Percentiles rank a stretch among this genome's conserved stretches.
Conservation (phyloP, 2,113 vertebrate species). For the Chamaetylas fuelleborni region DNA sequence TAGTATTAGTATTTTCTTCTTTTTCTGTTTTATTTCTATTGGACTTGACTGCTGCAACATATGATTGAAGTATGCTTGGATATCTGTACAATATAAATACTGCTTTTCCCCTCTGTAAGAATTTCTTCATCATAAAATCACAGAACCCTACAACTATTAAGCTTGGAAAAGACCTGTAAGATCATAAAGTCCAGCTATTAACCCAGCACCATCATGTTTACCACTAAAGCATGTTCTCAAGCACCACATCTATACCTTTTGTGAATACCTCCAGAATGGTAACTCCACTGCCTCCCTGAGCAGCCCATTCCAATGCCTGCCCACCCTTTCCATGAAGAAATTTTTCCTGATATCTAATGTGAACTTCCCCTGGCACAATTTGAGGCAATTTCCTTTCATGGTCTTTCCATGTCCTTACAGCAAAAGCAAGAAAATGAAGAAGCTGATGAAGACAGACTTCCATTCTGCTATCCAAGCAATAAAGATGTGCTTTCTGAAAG, state of each 20-base stretch:
- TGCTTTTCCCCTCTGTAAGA: background rate
- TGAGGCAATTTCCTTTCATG: background rate
- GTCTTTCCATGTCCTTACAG: background rate
- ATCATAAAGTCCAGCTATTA: background rate
- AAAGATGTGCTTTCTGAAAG: background rate
- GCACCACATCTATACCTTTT: background rate
- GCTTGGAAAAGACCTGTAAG: background rate
- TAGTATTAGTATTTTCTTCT: background rate
- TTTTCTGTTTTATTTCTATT: background rate
- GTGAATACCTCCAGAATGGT: background rate
- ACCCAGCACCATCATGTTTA: background rate
- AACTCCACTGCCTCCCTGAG: background rate
- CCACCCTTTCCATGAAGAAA: background rate
- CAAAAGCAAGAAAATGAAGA: background rate
- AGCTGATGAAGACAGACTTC: background rate
- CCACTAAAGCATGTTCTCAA: background rate
- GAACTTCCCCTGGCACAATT: background rate
- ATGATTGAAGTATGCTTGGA: background rate
- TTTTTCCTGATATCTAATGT: background rate
- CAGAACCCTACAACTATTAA: background rate
- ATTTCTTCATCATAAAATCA: background rate
- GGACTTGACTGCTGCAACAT: background rate
- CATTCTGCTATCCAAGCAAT: background rate
- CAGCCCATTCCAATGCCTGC: background rate
- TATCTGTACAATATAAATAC: background rate